Percentiles rank a stretch among this genome's conserved stretches.
Conservation (phyloP, 2,888 invertebrate species). For the Apamea epomidion region DNA sequence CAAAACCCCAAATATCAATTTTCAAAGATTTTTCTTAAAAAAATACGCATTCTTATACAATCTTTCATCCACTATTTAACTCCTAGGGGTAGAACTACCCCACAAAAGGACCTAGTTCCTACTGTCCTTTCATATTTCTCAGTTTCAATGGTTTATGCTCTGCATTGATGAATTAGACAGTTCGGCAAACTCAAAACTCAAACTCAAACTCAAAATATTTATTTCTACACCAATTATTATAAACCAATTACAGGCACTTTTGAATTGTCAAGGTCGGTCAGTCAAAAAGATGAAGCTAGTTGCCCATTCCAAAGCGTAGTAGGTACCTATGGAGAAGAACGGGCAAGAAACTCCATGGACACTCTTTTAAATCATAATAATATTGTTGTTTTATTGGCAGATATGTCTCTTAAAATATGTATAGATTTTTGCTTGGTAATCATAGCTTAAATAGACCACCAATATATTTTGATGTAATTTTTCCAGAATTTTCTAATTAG, state of each 20-base stretch:
- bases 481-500: constrained; percentile 1
- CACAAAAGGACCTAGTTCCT: not conserved
- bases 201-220: too few relatives aligned
- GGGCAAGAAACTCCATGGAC: too few relatives aligned
- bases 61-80: not conserved
- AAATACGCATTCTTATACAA: not conserved
- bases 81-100: not conserved
- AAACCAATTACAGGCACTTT: too few relatives aligned
- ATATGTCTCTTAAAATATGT: not conserved
- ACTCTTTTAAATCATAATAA: too few relatives aligned
- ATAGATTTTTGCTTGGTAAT: not conserved
- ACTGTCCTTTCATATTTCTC: not conserved
- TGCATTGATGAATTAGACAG: not conserved
- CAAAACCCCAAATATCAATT: not conserved
- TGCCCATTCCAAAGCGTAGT: too few relatives aligned
- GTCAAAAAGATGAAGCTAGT: too few relatives aligned
- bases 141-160: not conserved
- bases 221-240: too few relatives aligned
- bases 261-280: too few relatives aligned
- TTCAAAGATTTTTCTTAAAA: not conserved
- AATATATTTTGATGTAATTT: not conserved
- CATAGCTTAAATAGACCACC: not conserved
- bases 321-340: too few relatives aligned
- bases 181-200: too few relatives aligned
- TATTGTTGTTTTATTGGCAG: too few relatives aligned